These are phyloP conservation scores for Poeciliopsis infans DNA, from an alignment of 2,797 vertebrate genomes.

Conservation along the genomic window DNA sequence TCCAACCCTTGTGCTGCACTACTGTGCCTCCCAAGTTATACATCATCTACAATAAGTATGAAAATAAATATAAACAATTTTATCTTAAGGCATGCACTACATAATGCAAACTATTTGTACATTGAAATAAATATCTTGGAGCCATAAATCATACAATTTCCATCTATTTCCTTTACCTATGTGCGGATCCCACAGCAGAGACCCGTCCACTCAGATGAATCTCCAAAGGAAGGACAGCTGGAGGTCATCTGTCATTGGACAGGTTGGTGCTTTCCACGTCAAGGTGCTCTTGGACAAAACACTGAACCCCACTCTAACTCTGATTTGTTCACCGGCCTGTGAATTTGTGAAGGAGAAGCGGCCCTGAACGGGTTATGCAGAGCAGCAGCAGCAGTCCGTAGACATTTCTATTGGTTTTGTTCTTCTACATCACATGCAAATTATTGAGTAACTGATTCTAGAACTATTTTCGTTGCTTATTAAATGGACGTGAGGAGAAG, in stretches of 20 bases:
- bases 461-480: not conserved
- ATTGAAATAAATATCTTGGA: not conserved
- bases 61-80: not conserved
- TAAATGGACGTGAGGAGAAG: not conserved
- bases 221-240: not conserved
- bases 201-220: not conserved
- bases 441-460: not conserved
- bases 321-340: constrained; percentile 3
- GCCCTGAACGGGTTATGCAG: not conserved
- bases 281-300: constrained; percentile 4
- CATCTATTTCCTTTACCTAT: not conserved
- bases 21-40: not conserved
- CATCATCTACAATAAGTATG: not conserved
- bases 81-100: not conserved
- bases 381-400: not conserved
- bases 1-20: not conserved
- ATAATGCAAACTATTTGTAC: not conserved
- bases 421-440: not conserved
- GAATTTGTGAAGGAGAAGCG: not conserved
- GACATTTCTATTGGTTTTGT: not conserved
- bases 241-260: not conserved
- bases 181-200: not conserved
- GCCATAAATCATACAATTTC: not conserved
- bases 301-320: constrained; percentile 1
- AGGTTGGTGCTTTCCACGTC: not conserved